A percentile compares a stretch with the other conserved stretches of the same genome.
phyloP scores from a whole-genome alignment of 2,113 vertebrate genomes.

The Capreolus pygargus region DNA sequence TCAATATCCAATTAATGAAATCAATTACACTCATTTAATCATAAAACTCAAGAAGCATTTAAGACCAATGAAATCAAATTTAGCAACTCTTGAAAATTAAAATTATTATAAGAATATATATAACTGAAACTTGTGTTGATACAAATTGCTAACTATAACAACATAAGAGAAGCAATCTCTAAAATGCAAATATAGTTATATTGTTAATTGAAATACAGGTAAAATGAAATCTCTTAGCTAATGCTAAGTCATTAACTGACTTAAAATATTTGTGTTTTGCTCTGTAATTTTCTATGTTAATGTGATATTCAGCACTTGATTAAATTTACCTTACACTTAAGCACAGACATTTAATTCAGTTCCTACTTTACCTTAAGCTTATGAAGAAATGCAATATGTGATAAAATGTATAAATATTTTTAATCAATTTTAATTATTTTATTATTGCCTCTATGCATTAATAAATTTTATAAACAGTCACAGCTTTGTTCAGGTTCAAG shows the following conservation, averaged over 20 bases:
- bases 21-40: slow-evolving; percentile 54
- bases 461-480: background rate
- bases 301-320: slow-evolving; percentile 75
- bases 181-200: slow-evolving; percentile 38
- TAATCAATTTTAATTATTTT: slow-evolving; percentile 11
- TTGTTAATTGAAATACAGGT: slow-evolving; percentile 30
- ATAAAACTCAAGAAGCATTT: slow-evolving; percentile 38
- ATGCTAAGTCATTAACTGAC: slow-evolving; percentile 76
- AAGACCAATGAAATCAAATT: slow-evolving; percentile 54
- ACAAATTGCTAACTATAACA: slow-evolving; percentile 53
- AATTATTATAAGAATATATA: slow-evolving; percentile 66
- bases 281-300: slow-evolving; percentile 74
- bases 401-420: slow-evolving; percentile 44
- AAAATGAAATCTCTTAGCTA: slow-evolving; percentile 73
- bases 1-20: slow-evolving; percentile 31
- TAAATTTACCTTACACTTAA: slow-evolving; percentile 74
- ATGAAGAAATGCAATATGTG: slow-evolving; percentile 1
- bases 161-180: slow-evolving; percentile 69
- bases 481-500: background rate
- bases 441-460: background rate
- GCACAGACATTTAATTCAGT: slow-evolving; percentile 67
- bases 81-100: slow-evolving; percentile 48
- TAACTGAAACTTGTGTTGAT: background rate
- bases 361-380: background rate
- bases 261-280: slow-evolving; percentile 74